A percentile compares a stretch with the other conserved stretches of the same genome.
Conservation (phyloP, 2,113 vertebrate species). For the Aspiorhynchus laticeps region DNA sequence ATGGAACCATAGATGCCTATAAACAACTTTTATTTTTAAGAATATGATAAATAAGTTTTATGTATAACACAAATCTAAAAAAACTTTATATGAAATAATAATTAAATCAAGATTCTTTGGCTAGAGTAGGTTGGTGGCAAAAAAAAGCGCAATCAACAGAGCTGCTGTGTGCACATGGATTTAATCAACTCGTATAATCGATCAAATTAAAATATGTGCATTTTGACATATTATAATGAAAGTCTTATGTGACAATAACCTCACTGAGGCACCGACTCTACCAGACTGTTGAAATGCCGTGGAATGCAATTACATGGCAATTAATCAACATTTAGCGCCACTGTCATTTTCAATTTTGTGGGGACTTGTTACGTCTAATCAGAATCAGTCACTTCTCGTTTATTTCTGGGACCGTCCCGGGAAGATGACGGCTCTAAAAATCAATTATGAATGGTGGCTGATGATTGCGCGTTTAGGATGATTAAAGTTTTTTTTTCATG, state of each 20-base stretch:
- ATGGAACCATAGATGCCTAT: not conserved
- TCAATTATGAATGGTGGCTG: slow-evolving; percentile 2
- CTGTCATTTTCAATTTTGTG: slow-evolving; percentile 39
- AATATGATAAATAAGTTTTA: not conserved
- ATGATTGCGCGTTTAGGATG: slow-evolving; percentile 12
- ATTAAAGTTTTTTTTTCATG: not conserved
- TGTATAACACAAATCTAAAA: not conserved
- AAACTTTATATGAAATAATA: not conserved
- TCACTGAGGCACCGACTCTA: not conserved
- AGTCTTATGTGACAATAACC: slow-evolving; percentile 25
- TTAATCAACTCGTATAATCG: slow-evolving; percentile 41
- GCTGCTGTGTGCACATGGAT: slow-evolving; percentile 23
- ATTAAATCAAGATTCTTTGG: slow-evolving; percentile 15
- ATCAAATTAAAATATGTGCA: slow-evolving; percentile 46
- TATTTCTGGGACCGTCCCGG: not conserved
- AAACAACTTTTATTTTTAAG: not conserved
- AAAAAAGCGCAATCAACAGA: not conserved
- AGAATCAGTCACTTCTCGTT: slow-evolving; percentile 39
- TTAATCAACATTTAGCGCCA: slow-evolving; percentile 45
- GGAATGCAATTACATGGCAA: slow-evolving; percentile 3
- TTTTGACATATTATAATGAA: slow-evolving; percentile 47
- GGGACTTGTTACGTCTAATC: slow-evolving; percentile 35
- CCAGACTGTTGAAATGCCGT: slow-evolving; percentile 31
- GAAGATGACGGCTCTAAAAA: slow-evolving; percentile 6
- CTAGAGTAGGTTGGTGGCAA: not conserved